Conservation (phyloP, 2,113 vertebrate genomes). For the Rhinolophus sinicus region DNA sequence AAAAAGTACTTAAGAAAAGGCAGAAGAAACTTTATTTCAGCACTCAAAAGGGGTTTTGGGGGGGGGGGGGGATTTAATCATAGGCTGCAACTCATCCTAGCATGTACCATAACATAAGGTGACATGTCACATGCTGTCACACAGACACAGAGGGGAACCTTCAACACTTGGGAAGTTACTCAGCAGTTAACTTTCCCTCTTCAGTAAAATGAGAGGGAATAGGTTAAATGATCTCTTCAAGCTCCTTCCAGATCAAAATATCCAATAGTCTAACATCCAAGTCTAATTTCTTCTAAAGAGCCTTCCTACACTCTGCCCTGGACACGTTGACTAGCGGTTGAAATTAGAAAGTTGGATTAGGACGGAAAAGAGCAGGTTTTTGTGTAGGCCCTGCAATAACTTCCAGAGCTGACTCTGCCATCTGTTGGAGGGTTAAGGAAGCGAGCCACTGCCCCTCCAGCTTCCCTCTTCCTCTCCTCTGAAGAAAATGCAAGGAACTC, state of each 20-base stretch:
- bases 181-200: neutral
- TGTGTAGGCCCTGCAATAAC: neutral
- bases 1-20: neutral
- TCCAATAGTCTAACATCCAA: no score
- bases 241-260: neutral
- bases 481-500: neutral
- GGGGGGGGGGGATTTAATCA: neutral
- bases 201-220: neutral
- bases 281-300: neutral
- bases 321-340: accelerated
- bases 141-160: neutral
- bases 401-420: neutral
- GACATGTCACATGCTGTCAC: no score
- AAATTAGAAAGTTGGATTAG: neutral
- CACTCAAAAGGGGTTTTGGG: neutral
- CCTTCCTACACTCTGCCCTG: neutral
- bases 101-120: neutral
- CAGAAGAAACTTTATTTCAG: neutral
- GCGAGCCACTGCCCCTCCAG: accelerated
- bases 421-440: neutral
- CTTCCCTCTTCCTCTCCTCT: neutral
- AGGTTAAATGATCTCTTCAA: neutral
- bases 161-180: neutral
- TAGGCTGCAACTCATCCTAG: neutral
- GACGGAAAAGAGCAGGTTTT: neutral